Evolutionary conservation across 2,888 invertebrate genomes (phyloP).

Genomic region (Trissonchulus sp.): DNA sequence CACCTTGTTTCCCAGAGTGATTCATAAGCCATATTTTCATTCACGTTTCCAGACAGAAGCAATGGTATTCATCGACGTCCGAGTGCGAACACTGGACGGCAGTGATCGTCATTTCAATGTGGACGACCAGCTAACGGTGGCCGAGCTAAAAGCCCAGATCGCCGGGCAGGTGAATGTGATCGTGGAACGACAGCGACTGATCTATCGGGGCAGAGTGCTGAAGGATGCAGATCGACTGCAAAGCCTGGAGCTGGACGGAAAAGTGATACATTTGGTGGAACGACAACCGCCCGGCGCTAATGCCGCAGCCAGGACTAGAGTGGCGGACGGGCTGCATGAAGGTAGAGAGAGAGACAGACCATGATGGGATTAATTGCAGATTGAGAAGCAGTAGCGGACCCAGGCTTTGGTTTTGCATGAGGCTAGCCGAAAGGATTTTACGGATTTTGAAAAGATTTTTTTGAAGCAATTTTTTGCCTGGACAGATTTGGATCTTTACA

Average conservation of each 20-base stretch:
- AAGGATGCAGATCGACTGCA: slow-evolving; percentile 76
- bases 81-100: slow-evolving; percentile 54
- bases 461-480: too few species aligned
- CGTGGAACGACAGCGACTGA: slow-evolving; percentile 75
- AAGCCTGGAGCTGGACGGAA: slow-evolving; percentile 76
- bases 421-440: too few species aligned
- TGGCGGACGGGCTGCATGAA: slow-evolving; percentile 26
- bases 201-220: slow-evolving; percentile 87
- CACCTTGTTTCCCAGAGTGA: too few species aligned
- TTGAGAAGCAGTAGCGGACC: too few species aligned
- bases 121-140: slow-evolving; percentile 52
- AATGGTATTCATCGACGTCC: slow-evolving; percentile 51
- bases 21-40: too few species aligned
- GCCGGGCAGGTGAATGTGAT: slow-evolving; percentile 59
- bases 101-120: slow-evolving; percentile 51
- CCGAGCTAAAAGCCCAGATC: slow-evolving; percentile 53
- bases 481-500: too few species aligned
- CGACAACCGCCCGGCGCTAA: slow-evolving; percentile 66
- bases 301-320: slow-evolving; percentile 31
- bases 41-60: too few species aligned
- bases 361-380: too few species aligned
- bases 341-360: slow-evolving; percentile 19
- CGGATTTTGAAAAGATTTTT: too few species aligned
- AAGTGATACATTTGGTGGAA: slow-evolving; percentile 85
- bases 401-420: too few species aligned